Percentiles rank a stretch among this genome's conserved stretches.
phyloP scores from a whole-genome alignment of 2,888 invertebrate genomes.

The Rapana venosa region DNA sequence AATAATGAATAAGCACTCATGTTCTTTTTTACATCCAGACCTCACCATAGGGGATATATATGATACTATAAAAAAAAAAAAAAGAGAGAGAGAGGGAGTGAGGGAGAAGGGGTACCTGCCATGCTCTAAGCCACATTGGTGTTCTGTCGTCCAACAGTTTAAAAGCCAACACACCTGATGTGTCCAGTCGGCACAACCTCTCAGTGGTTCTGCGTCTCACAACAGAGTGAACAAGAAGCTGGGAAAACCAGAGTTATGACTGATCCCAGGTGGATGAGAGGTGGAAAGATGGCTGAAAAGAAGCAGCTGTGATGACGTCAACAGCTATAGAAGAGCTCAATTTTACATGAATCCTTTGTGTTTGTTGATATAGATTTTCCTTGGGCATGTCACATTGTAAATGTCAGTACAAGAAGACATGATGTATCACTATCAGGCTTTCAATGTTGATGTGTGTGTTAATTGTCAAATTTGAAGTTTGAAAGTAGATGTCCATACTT shows the following conservation, averaged over 20 bases:
- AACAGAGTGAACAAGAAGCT: conserved; percentile 94
- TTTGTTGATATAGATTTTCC: too few relatives aligned
- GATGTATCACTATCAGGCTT: too few relatives aligned
- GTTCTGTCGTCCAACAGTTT: conserved; percentile 65
- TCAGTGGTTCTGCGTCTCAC: conserved; percentile 95
- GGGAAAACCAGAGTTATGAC: conserved; percentile 93
- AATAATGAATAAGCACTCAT: too few relatives aligned
- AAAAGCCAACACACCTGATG: conserved; percentile 69
- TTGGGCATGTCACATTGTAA: too few relatives aligned
- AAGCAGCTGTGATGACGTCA: conserved; percentile 73
- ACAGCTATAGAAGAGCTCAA: too few relatives aligned
- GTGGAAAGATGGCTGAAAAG: conserved; percentile 90
- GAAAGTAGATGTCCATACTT: background rate
- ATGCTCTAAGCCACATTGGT: background rate
- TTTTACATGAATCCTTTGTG: background rate
- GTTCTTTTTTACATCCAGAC: too few relatives aligned
- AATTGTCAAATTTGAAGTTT: background rate
- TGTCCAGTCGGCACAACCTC: conserved; percentile 82
- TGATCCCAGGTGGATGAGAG: conserved; percentile 93
- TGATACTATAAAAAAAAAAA: background rate
- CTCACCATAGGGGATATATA: too few relatives aligned
- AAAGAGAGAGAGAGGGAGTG: background rate
- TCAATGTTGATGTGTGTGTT: too few relatives aligned
- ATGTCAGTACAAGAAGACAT: too few relatives aligned
- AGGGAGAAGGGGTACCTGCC: background rate